Percentiles rank a stretch among this genome's conserved stretches.
phyloP scores from a whole-genome alignment of 2,113 vertebrate genomes.

The Rhegmatorhina hoffmannsi region DNA sequence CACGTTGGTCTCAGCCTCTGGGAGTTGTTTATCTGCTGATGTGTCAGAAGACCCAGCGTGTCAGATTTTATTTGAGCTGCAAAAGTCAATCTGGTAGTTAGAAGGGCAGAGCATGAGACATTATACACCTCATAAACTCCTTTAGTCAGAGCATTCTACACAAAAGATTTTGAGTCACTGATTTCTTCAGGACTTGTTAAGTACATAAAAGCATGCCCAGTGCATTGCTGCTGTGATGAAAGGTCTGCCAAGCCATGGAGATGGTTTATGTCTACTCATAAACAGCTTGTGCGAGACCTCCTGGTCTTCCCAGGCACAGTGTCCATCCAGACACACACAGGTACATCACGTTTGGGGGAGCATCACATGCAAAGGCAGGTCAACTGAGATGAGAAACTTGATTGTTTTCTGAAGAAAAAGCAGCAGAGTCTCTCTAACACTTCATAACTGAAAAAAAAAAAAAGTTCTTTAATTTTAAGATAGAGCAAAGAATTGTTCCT shows the following conservation, averaged over 20 bases:
- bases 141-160: neutral
- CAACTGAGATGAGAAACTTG: neutral
- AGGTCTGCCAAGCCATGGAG: neutral
- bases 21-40: neutral
- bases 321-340: neutral
- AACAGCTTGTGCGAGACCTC: neutral
- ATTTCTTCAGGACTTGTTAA: neutral
- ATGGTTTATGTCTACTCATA: neutral
- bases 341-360: neutral
- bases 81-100: neutral
- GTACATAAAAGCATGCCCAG: neutral
- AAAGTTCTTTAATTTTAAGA: neutral
- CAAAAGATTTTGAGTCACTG: neutral
- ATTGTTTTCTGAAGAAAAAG: neutral
- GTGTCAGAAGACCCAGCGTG: neutral
- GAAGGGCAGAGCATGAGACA: neutral
- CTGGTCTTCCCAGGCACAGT: neutral
- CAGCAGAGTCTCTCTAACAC: neutral
- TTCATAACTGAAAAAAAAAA: neutral
- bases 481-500: neutral
- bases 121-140: slow-evolving; percentile 44
- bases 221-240: neutral
- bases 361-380: neutral
- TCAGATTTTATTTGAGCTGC: neutral
- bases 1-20: neutral